Evolutionary conservation across 2,888 invertebrate species (phyloP), one percentile per base, ranked within the genome.

Genomic region (Agrenia bidenticulata): DNA sequence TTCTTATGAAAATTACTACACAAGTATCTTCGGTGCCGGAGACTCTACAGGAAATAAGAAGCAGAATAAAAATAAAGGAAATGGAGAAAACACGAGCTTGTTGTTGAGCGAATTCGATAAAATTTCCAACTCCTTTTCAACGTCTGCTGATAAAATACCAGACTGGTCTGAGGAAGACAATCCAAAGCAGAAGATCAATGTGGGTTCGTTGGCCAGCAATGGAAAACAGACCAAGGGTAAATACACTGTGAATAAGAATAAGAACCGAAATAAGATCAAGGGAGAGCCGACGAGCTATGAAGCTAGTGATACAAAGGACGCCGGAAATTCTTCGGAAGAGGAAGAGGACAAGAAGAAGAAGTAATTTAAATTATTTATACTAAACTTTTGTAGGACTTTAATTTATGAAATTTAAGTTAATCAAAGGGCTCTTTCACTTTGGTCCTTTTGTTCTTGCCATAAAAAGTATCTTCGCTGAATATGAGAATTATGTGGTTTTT

Each of bases 211-310:
- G 15, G 21, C 27, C 24, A 32, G 24, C 1, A 39, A 24, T 17
- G 60, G 60, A 23, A 51, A 63, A 55, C 51, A 53, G 13, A 2
- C 37, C 1, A 39, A 21, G 23, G 54, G 64, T 26, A 55, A 60
- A 50, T 69, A 69, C 27, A 66, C 58, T 37, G 62, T 69, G 1
- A 66, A 64, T 32, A 69, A 66, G 32, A 69, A 49, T 21, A 66
- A 61, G 41, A 54, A 49, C 42, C 66, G 50, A 50, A 58, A 50
- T 15, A 63, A 51, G 21, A 24, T 15, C 21, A 37, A 49, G 11
- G 26, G 26, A n/a, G 54, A 21, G 24, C 27, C 26, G 7, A 42
- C 24, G 2, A 27, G n/a, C 32, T 26, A 42, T 60, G 63, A 50
- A 55, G 55, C 39, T 19, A 61, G 61, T 26, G 23, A 50, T 19